Evolutionary conservation across 2,797 vertebrate genomes (phyloP).

Genomic region (Heteromormyrus szaboi): DNA sequence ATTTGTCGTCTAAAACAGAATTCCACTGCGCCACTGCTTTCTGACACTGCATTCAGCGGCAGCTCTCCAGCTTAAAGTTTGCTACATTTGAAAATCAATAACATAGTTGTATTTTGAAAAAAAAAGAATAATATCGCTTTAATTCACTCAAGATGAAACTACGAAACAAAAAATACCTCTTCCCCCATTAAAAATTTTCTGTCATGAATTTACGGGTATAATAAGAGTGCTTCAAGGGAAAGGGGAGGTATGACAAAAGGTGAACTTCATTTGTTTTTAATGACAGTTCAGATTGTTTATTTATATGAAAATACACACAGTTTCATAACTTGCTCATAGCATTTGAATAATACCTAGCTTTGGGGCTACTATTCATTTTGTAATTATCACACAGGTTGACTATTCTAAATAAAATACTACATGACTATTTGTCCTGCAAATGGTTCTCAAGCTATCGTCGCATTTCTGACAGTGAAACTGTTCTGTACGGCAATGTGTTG

Average conservation of each 20-base stretch:
- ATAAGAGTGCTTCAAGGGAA: not conserved
- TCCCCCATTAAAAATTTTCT: not conserved
- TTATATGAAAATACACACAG: not conserved
- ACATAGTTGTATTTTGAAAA: not conserved
- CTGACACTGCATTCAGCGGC: not conserved
- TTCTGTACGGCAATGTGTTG: not conserved
- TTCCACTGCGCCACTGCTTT: not conserved
- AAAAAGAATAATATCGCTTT: not conserved
- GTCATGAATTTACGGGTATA: not conserved
- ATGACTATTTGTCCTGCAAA: not conserved
- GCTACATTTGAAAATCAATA: not conserved
- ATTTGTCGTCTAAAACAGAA: not conserved
- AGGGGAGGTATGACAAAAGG: not conserved
- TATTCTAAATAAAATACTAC: constrained; percentile 5
- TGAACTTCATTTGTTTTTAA: constrained; percentile 5
- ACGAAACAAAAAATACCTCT: not conserved
- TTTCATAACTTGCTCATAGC: constrained; percentile 9
- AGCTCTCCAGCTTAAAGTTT: not conserved
- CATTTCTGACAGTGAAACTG: not conserved
- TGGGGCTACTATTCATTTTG: not conserved
- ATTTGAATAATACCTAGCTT: constrained; percentile 3
- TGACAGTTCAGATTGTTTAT: constrained; percentile 8
- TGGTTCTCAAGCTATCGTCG: not conserved
- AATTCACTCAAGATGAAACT: not conserved
- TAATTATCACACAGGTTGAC: not conserved